Conservation (phyloP, 2,888 invertebrate genomes). For the Protophormia terraenovae region DNA sequence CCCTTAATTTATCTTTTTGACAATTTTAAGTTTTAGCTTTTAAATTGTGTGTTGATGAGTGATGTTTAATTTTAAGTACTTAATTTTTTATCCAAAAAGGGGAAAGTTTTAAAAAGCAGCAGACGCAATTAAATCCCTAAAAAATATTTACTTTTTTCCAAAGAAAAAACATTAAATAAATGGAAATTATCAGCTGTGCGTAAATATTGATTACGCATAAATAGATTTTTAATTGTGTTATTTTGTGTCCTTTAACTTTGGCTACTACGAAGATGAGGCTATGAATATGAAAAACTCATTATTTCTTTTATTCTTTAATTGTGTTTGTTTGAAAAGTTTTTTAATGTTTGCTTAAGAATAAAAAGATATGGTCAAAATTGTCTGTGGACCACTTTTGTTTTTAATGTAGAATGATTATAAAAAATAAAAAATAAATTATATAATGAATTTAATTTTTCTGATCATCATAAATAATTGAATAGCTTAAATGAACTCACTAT, state of each 20-base stretch:
- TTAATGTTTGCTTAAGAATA: background rate
- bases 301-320: background rate
- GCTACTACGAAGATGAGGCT: background rate
- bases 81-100: background rate
- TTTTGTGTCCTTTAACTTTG: background rate
- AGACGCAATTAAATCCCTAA: background rate
- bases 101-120: background rate
- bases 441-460: too few relatives aligned
- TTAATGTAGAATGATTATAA: too few relatives aligned
- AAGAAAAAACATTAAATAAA: background rate
- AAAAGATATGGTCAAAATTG: background rate
- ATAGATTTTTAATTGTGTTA: background rate
- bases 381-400: too few relatives aligned
- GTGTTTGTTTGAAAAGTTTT: background rate
- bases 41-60: conserved; percentile 50
- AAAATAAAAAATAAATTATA: too few relatives aligned
- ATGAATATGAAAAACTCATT: background rate
- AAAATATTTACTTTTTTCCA: background rate
- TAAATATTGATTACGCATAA: background rate
- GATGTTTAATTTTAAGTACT: conserved; percentile 41
- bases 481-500: too few relatives aligned
- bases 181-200: background rate
- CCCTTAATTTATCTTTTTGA: conserved; percentile 2
- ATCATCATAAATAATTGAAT: too few relatives aligned
- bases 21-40: conserved; percentile 20